Evolutionary conservation across 2,888 invertebrate species (phyloP).

Genomic region (Cantharis lateralis): DNA sequence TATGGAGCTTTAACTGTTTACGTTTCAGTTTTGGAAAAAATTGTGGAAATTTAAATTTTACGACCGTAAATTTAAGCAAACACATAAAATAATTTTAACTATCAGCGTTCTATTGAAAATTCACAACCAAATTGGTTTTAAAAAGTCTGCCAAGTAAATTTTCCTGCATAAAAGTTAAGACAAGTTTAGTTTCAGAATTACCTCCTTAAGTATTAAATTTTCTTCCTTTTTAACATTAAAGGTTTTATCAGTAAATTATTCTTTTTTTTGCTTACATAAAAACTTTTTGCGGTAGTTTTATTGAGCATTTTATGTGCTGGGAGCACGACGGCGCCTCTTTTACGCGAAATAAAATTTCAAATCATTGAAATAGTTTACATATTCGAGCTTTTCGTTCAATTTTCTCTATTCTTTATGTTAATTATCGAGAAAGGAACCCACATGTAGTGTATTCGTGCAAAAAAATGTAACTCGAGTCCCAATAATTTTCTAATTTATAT

Average conservation of each 20-base stretch:
- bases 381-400: neutral
- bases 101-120: neutral
- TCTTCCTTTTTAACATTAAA: neutral
- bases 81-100: neutral
- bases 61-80: neutral
- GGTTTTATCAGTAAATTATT: neutral
- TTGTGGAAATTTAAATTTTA: neutral
- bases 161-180: neutral
- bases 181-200: neutral
- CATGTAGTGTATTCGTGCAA: slow-evolving; percentile 19
- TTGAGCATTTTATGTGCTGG: slow-evolving; percentile 33
- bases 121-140: neutral
- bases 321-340: slow-evolving; percentile 32
- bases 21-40: neutral
- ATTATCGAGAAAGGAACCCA: slow-evolving; percentile 8
- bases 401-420: neutral
- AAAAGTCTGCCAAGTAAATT: neutral
- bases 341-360: slow-evolving; percentile 35
- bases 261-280: slow-evolving; percentile 33
- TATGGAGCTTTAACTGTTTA: neutral
- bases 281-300: slow-evolving; percentile 36
- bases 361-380: slow-evolving; percentile 20
- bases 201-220: neutral
- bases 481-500: slow-evolving; percentile 37
- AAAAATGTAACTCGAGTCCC: slow-evolving; percentile 32